Percentiles rank a stretch among this genome's conserved stretches.
phyloP scores from a whole-genome alignment of 2,797 vertebrate species.

The Discoglossus pictus region DNA sequence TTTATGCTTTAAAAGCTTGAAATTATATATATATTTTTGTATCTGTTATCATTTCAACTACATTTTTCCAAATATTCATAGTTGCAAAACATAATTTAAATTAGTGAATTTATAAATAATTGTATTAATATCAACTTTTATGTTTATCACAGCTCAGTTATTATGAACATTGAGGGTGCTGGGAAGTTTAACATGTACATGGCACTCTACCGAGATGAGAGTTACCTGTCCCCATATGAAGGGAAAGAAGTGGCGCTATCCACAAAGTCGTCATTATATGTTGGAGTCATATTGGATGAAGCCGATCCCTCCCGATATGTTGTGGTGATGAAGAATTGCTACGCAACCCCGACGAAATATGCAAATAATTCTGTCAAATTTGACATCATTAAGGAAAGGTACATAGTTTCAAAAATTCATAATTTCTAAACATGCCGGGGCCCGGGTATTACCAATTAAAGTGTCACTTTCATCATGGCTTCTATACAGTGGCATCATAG shows the following conservation, averaged over 20 bases:
- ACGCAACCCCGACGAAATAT: conserved; percentile 17
- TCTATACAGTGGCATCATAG: too few species aligned
- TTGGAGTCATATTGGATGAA: conserved; percentile 6
- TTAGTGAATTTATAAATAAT: too few species aligned
- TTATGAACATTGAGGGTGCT: conserved; percentile 1
- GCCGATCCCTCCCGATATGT: not conserved
- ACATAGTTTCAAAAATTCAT: too few species aligned
- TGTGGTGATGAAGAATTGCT: conserved; percentile 22
- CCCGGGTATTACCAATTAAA: too few species aligned
- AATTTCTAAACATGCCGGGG: too few species aligned
- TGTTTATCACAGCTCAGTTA: conserved; percentile 8
- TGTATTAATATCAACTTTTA: too few species aligned
- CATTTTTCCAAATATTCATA: too few species aligned
- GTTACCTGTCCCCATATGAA: not conserved
- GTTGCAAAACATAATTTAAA: too few species aligned
- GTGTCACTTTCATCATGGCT: too few species aligned
- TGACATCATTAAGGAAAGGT: conserved; percentile 16
- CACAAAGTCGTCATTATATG: conserved; percentile 3
- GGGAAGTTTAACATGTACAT: conserved; percentile 16
- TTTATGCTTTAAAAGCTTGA: too few species aligned
- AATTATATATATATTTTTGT: too few species aligned
- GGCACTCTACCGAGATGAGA: not conserved
- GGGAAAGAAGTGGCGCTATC: not conserved
- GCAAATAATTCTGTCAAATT: conserved; percentile 17
- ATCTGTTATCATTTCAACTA: too few species aligned